These are phyloP conservation scores for Petaurus breviceps DNA, from an alignment of 2,113 vertebrate species.

Conservation along the genomic window DNA sequence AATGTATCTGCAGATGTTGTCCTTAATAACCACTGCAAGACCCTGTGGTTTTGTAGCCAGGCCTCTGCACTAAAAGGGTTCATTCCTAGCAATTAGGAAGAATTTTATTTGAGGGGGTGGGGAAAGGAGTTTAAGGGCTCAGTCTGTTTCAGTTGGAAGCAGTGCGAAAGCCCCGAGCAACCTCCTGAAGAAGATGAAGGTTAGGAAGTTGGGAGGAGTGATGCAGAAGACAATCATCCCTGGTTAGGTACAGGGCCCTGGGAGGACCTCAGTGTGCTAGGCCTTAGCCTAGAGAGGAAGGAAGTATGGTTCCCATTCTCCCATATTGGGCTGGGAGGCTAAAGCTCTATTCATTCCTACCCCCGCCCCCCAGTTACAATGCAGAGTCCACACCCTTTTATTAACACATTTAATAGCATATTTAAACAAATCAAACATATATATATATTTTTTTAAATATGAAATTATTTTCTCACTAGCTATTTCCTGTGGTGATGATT, in stretches of 20 bases:
- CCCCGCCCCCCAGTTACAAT: background rate
- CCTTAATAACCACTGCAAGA: background rate
- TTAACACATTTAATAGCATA: background rate
- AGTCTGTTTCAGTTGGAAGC: background rate
- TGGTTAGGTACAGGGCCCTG: background rate
- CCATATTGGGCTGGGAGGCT: background rate
- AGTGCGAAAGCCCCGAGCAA: background rate
- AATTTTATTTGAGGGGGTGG: background rate
- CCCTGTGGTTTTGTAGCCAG: background rate
- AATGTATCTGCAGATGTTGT: background rate
- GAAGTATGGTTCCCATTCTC: background rate
- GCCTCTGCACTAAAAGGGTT: background rate
- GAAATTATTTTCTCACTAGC: background rate
- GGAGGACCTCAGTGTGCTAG: background rate
- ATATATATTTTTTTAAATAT: background rate
- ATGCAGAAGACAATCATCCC: background rate
- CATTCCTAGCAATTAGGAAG: background rate
- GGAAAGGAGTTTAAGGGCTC: background rate
- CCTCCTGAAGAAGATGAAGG: background rate
- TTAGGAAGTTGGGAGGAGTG: background rate
- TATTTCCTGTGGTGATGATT: background rate
- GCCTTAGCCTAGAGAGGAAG: background rate
- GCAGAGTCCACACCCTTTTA: background rate
- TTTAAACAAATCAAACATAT: background rate
- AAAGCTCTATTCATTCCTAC: background rate